phyloP scores from a whole-genome alignment of 2,797 vertebrate genomes.

The Antennarius maculatus region DNA sequence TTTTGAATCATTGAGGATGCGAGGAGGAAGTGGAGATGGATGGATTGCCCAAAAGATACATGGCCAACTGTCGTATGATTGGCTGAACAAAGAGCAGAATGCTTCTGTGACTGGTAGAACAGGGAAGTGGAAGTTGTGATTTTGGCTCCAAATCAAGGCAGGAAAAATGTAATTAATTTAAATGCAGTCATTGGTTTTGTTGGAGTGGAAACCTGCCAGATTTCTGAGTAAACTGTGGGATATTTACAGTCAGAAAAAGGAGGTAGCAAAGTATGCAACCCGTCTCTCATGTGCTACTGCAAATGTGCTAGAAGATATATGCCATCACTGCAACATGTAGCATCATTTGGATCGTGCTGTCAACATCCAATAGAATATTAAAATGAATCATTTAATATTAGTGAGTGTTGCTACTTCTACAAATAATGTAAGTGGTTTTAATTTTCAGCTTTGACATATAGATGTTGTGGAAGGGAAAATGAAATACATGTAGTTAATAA shows the following conservation, averaged over 20 bases:
- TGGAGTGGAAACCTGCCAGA: constrained; percentile 40
- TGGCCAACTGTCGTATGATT: constrained; percentile 65
- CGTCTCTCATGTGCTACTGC: constrained; percentile 38
- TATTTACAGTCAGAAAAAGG: constrained; percentile 34
- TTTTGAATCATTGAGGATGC: constrained; percentile 63
- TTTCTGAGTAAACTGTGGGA: constrained; percentile 42
- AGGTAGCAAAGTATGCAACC: constrained; percentile 24
- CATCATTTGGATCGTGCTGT: constrained; percentile 23
- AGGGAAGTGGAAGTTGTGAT: constrained; percentile 33
- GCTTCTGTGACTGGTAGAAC: constrained; percentile 60
- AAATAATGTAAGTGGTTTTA: background rate
- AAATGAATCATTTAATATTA: constrained; percentile 14
- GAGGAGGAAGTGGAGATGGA: constrained; percentile 69
- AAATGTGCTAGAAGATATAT: constrained; percentile 44
- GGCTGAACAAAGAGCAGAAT: constrained; percentile 61
- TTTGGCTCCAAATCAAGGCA: constrained; percentile 58
- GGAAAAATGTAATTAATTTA: constrained; percentile 58
- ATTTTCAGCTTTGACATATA: background rate
- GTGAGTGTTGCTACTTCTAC: background rate
- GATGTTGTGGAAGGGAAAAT: background rate
- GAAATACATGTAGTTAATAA: background rate
- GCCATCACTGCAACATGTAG: constrained; percentile 18
- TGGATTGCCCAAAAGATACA: constrained; percentile 56
- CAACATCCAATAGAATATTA: background rate
- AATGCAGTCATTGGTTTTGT: constrained; percentile 60